A percentile compares a stretch with the other conserved stretches of the same genome.
These are phyloP conservation scores for Phymanthus crucifer DNA, from an alignment of 92 coral and sea anemone genomes.

Conservation along the genomic window DNA sequence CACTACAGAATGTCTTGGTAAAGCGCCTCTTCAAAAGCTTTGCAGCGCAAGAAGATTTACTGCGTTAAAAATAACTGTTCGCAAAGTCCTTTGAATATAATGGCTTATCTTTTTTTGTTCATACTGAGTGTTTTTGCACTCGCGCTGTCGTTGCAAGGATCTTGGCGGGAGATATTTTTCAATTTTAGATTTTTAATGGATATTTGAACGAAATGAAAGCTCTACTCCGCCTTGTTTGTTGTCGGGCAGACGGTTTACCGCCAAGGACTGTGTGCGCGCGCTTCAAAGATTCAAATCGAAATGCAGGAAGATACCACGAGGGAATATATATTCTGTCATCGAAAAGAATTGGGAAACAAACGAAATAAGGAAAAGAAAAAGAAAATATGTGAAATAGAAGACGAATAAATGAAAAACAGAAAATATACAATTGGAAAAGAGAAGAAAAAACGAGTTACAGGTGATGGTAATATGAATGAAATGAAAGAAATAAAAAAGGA, in stretches of 20 bases:
- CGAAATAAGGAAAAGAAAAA: too few species aligned
- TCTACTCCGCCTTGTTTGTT: neutral
- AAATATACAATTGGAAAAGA: too few species aligned
- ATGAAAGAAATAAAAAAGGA: too few species aligned
- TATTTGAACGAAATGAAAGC: neutral
- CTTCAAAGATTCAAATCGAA: neutral
- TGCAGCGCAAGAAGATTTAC: neutral
- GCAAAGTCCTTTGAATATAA: neutral
- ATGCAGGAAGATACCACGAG: neutral
- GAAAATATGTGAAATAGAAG: too few species aligned
- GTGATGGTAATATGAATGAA: too few species aligned
- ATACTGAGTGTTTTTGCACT: neutral
- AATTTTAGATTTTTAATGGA: constrained; percentile 1
- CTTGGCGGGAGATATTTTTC: neutral
- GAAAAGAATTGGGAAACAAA: neutral
- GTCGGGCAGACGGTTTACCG: neutral
- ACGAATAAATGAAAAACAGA: too few species aligned
- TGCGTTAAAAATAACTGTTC: neutral
- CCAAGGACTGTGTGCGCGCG: neutral
- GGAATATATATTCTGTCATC: neutral
- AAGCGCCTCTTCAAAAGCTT: neutral
- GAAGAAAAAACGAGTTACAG: too few species aligned
- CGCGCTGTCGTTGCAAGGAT: neutral
- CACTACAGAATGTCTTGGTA: neutral
- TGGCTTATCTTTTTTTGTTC: neutral